phyloP scores from a whole-genome alignment of 2,113 vertebrate genomes.

The Takifugu flavidus region DNA sequence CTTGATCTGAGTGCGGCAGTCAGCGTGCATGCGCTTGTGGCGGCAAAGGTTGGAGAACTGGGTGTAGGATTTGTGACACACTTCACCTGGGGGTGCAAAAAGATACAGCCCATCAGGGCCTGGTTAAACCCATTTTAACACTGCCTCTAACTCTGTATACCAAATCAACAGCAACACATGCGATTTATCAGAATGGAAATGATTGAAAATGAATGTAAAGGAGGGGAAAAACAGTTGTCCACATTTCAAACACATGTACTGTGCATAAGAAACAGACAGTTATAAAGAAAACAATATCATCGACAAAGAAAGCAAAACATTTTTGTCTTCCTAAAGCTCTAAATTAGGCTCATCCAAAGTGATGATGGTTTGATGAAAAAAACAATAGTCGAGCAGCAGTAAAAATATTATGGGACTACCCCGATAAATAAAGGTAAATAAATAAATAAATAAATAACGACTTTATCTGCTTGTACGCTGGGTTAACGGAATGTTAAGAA shows the following conservation, averaged over 20 bases:
- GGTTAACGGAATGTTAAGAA: too few species aligned
- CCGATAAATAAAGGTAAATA: too few species aligned
- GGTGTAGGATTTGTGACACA: slow-evolving; percentile 99
- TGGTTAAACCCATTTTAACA: slow-evolving; percentile 82
- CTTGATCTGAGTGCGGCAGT: slow-evolving; percentile 99
- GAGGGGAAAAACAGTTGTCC: neutral
- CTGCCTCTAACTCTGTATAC: slow-evolving; percentile 72
- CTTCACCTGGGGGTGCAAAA: slow-evolving; percentile 88
- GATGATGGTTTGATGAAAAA: too few species aligned
- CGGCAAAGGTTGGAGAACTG: slow-evolving; percentile 99
- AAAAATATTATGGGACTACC: too few species aligned
- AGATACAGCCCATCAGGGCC: slow-evolving; percentile 74
- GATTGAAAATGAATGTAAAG: neutral
- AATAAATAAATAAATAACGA: too few species aligned
- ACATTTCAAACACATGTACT: neutral
- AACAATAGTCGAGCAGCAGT: too few species aligned
- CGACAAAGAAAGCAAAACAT: too few species aligned
- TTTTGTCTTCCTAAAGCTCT: too few species aligned
- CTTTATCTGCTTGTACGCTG: too few species aligned
- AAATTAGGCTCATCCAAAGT: too few species aligned
- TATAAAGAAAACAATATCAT: slow-evolving; percentile 2
- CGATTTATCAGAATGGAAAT: slow-evolving; percentile 18
- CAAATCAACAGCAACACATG: slow-evolving; percentile 56
- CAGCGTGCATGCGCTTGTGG: slow-evolving; percentile 99
- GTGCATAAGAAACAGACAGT: slow-evolving; percentile 6